Conservation (phyloP, 35 echinoderm and acorn worm species). For the Heliocidaris tuberculata region DNA sequence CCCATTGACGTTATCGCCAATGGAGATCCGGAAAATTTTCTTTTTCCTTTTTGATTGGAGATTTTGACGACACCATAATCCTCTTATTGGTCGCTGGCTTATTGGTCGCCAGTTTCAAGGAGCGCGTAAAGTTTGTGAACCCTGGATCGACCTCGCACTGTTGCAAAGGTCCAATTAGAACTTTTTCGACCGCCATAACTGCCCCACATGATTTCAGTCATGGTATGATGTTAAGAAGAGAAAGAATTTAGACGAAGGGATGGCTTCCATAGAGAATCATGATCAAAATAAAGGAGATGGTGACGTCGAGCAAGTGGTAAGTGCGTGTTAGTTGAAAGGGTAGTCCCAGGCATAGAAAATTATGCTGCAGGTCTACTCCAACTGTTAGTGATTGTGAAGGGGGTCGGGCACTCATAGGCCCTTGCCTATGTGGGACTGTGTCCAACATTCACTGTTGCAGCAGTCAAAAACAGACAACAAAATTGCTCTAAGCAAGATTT, state of each 20-base stretch:
- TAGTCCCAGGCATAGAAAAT: not conserved
- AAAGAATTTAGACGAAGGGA: not conserved
- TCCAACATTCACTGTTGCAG: too few species aligned
- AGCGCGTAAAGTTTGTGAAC: not conserved
- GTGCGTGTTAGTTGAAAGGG: not conserved
- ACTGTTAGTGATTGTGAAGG: not conserved
- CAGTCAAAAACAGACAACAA: too few species aligned
- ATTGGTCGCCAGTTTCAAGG: too few species aligned
- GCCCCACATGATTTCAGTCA: not conserved
- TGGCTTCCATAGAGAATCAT: not conserved
- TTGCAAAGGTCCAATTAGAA: not conserved
- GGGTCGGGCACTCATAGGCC: not conserved
- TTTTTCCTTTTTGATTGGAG: too few species aligned
- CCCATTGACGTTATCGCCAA: too few species aligned
- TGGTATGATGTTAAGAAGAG: not conserved
- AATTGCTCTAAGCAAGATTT: too few species aligned
- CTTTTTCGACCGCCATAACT: too few species aligned
- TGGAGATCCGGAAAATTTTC: too few species aligned
- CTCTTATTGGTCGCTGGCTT: too few species aligned
- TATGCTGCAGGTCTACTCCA: not conserved
- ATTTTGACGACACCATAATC: too few species aligned
- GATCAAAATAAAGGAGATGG: not conserved
- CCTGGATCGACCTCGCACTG: not conserved
- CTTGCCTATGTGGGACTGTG: too few species aligned
- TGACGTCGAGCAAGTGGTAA: not conserved